Conservation (phyloP, 2,888 invertebrate species). For the Allygus modestus region DNA sequence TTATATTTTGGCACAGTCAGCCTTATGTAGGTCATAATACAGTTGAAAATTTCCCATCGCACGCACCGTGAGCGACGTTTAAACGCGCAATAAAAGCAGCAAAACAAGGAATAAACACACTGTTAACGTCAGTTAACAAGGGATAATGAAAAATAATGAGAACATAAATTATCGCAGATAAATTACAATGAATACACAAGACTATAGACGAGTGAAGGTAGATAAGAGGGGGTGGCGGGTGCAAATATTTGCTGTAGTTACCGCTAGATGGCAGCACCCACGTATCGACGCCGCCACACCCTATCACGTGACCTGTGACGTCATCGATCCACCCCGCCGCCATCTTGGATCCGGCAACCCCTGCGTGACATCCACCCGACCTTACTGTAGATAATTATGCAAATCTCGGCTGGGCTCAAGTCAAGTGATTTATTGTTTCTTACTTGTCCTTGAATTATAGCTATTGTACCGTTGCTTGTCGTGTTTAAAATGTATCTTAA, state of each 20-base stretch:
- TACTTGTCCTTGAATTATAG: slow-evolving; percentile 1
- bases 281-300: slow-evolving; percentile 55
- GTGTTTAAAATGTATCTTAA: background rate
- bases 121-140: slow-evolving; percentile 38
- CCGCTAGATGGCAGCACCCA: slow-evolving; percentile 21
- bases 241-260: no score
- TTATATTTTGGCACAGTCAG: background rate
- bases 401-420: background rate
- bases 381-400: background rate
- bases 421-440: background rate
- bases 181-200: background rate
- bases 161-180: slow-evolving; percentile 23
- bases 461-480: background rate
- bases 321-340: slow-evolving; percentile 11
- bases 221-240: no score
- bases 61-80: background rate
- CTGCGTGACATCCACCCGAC: slow-evolving; percentile 1
- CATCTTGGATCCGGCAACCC: slow-evolving; percentile 48
- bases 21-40: slow-evolving; percentile 5
- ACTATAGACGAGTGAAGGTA: background rate
- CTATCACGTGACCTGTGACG: background rate
- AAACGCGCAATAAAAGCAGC: slow-evolving; percentile 2
- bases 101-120: slow-evolving; percentile 53
- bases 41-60: slow-evolving; percentile 28
- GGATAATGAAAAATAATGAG: slow-evolving; percentile 32